Evolutionary conservation across 2,797 vertebrate species (phyloP), one percentile per base, ranked within the genome.

Genomic region (Muscicapa comitata): DNA sequence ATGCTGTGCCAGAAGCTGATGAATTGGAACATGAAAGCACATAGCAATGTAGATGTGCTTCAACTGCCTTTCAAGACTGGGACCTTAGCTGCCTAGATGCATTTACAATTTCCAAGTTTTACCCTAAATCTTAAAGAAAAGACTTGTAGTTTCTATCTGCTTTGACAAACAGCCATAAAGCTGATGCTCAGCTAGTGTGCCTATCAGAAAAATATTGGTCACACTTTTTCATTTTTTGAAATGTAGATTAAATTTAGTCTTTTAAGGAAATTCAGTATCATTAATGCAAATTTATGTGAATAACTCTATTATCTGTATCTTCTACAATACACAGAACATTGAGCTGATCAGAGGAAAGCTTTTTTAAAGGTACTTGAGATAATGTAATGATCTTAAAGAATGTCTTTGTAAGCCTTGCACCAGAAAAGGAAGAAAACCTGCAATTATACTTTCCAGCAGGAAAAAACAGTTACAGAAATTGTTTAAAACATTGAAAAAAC

Each of bases 221-320:
- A 93, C 0, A 2, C 11, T 53, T 76, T 37, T 90, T 61, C 3
- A 17, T 45, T 71, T 91, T 90, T 88, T 86, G 20, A 88, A 91
- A 86, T 28, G 45, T 57, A 61, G 61, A 68, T 67, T 73, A 85
- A 63, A 82, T 57, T 74, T 57, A 75, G n/a, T 72, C 29, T 78
- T 73, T 90, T 75, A 86, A 86, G 51, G 71, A 74, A 93, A 86
- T 71, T 68, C 58, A 26, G 28, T 51, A 72, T 72, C 37, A 88
- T 84, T 88, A 93, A 96, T 96, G 90, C 88, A 92, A 96, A 95
- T 95, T 65, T 86, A 90, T 94, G 86, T 86, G 92, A 86, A 90
- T 86, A 63, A 38, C 33, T 53, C 79, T 68, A 62, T 81, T 93
- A 76, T 92, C 87, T 76, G 58, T 37, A 33, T 72, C 63, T 93